These are phyloP conservation scores for Drosophila prolongata DNA, from an alignment of 2,888 invertebrate genomes.

Conservation along the genomic window DNA sequence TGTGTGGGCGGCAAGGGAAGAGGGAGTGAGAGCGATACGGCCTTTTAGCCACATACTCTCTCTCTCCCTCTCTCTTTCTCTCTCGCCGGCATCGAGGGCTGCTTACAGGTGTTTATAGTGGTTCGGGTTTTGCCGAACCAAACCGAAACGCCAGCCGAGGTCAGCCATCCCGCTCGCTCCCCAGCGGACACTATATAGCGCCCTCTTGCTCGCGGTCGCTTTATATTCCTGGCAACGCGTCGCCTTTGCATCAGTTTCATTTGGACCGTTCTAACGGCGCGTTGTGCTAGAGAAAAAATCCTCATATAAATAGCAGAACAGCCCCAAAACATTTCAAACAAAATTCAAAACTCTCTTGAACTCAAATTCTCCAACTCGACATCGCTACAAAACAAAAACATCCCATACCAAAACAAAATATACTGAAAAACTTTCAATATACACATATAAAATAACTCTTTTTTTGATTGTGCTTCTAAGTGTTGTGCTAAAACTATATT, in stretches of 20 bases:
- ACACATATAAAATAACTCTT: conserved; percentile 10
- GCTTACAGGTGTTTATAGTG: conserved; percentile 74
- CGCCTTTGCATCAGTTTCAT: conserved; percentile 72
- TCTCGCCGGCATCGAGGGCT: conserved; percentile 39
- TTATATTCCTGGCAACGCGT: conserved; percentile 64
- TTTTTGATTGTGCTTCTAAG: conserved; percentile 37
- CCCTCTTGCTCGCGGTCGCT: conserved; percentile 26
- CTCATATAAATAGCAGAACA: conserved; percentile 1
- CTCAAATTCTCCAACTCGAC: conserved; percentile 22
- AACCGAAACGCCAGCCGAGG: conserved; percentile 15
- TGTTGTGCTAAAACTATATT: conserved; percentile 32
- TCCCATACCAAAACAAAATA: conserved; percentile 4
- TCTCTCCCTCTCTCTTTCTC: conserved; percentile 18
- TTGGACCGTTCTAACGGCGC: conserved; percentile 67
- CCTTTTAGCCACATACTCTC: conserved; percentile 12
- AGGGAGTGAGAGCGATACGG: conserved; percentile 23
- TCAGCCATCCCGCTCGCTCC: neutral
- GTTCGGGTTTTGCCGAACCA: conserved; percentile 7
- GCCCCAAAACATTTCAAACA: conserved; percentile 27
- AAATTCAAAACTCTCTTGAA: conserved; percentile 28
- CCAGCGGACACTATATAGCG: neutral
- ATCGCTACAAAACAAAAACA: conserved; percentile 17
- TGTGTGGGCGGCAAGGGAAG: neutral
- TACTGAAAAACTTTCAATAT: conserved; percentile 1
- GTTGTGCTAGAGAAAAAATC: conserved; percentile 49